Evolutionary conservation across 2,113 vertebrate species (phyloP).

Genomic region (Heterocephalus glaber): DNA sequence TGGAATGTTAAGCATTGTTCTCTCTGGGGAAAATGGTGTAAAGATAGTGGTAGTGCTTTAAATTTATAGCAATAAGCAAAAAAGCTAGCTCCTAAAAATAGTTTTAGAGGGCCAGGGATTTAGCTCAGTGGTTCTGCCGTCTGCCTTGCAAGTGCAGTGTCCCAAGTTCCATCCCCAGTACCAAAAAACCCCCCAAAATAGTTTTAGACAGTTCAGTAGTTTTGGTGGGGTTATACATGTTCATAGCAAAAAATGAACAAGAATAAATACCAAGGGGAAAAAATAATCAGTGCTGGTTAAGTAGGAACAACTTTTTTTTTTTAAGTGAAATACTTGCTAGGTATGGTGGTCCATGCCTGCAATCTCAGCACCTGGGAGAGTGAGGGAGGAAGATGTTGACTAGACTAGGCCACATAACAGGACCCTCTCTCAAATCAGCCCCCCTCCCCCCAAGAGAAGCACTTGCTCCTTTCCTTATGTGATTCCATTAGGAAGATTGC

Average conservation of each 20-base stretch:
- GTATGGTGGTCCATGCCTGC: not conserved
- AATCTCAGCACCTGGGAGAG: not conserved
- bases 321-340: not conserved
- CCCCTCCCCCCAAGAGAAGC: not conserved
- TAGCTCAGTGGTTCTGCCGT: too few relatives aligned
- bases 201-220: not conserved
- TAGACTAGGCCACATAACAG: not conserved
- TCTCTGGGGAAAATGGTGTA: not conserved
- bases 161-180: too few relatives aligned
- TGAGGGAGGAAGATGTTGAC: not conserved
- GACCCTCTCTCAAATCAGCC: not conserved
- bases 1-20: not conserved
- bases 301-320: not conserved
- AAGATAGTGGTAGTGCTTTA: not conserved
- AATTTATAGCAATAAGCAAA: not conserved
- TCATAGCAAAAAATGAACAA: not conserved
- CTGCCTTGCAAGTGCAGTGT: too few relatives aligned
- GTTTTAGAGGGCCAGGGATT: too few relatives aligned
- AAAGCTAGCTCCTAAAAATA: not conserved
- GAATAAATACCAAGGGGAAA: not conserved
- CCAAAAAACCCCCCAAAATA: too few relatives aligned
- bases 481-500: slow-evolving; percentile 1
- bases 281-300: not conserved
- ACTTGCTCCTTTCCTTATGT: not conserved
- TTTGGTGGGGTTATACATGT: not conserved